Base-by-base conservation (phyloP, 2,888 invertebrate genomes). In the Nomada fabriciana region DNA sequence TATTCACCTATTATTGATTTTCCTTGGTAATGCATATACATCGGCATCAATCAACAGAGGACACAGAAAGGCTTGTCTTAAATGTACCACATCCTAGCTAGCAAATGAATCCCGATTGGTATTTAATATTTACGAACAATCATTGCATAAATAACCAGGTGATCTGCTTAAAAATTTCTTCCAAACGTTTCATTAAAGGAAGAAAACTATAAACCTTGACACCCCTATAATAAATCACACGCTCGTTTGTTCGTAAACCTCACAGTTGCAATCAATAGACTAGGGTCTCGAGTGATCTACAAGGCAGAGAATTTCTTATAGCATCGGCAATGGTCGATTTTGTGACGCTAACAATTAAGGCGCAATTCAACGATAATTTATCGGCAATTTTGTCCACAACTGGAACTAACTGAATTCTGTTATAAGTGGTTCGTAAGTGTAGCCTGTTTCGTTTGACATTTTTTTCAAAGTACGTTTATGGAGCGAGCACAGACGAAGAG, bases 341-440 rank as follows among this genome's bases (percentile, higher is more conserved):
- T 29, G 36, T 50, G 15, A 47, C 52, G 20, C 23, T 25, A 76
- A 85, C 73, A 85, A 82, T 85, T 76, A 85, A 85, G 83, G 73
- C 23, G 74, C 67, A 42, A 60, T 36, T 76, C 43, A 43, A 74
- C 65, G 76, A 80, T 78, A 78, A 86, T 86, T 80, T 78, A 76
- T 83, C 43, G 71, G 23, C 68, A 52, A 80, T 83, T 76, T 78
- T 68, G 65, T 60, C 67, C 42, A 23, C 55, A 64, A 59, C 64
- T 57, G 60, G 13, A 29, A 57, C 47, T 60, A 76, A 76, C 64
- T 50, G 67, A 29, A 53, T 29, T 70, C 11, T 23, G 42, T 11
- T 53, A 52, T 68, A 73, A 86, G 70, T 73, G 60, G 59, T 29
- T 42, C 57, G 72, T 71, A 63, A 59, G 74, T 69, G 59, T 52